phyloP scores from a whole-genome alignment of 2,113 vertebrate species.

The Ibidorhyncha struthersii region DNA sequence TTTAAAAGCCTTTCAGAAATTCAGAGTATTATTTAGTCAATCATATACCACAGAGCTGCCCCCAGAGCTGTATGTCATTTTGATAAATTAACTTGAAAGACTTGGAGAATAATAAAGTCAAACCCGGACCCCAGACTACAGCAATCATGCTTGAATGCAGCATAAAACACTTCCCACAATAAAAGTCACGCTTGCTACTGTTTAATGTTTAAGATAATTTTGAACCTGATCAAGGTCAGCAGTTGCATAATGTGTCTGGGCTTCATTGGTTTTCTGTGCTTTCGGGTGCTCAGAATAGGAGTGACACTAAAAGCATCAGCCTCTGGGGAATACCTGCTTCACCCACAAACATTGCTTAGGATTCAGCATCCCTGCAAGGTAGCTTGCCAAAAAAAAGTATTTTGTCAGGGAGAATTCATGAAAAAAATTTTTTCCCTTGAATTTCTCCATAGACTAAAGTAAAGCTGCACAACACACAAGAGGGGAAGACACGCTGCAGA shows the following conservation, averaged over 20 bases:
- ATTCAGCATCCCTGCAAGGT: not conserved
- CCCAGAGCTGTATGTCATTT: constrained; percentile 61
- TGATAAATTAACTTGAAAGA: constrained; percentile 73
- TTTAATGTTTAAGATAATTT: constrained; percentile 69
- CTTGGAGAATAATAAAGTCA: constrained; percentile 58
- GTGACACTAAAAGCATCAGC: not conserved
- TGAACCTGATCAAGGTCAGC: constrained; percentile 73
- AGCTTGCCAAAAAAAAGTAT: not conserved
- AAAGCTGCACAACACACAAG: accelerated
- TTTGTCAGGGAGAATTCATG: not conserved
- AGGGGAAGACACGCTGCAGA: not conserved
- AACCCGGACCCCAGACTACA: not conserved
- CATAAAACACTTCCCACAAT: constrained; percentile 55
- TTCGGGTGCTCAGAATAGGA: not conserved
- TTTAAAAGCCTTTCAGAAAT: constrained; percentile 52
- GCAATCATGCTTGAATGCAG: constrained; percentile 49
- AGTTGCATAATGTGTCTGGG: constrained; percentile 2
- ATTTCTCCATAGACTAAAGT: not conserved
- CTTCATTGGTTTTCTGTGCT: not conserved
- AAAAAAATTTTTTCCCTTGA: not conserved
- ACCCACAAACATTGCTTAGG: not conserved
- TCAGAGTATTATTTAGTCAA: constrained; percentile 70
- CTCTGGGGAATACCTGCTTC: not conserved
- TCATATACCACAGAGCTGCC: constrained; percentile 70
- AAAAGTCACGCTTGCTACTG: constrained; percentile 59